Evolutionary conservation across 2,888 invertebrate species (phyloP), one percentile per base, ranked within the genome.

Genomic region (Gastracanthus pulcherrimus): DNA sequence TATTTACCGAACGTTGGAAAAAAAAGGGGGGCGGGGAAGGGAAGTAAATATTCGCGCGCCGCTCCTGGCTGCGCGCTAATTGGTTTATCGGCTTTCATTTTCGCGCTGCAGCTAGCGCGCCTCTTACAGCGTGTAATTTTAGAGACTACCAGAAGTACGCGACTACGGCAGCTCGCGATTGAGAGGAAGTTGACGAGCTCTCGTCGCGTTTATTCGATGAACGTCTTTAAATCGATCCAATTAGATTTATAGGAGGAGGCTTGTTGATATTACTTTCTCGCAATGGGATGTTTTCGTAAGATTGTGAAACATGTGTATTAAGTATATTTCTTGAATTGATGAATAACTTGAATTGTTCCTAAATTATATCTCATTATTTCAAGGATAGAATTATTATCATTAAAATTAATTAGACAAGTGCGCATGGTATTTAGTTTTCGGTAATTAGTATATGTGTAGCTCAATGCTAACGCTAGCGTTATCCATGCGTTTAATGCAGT

Each of bases 61-160:
- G n/a, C n/a, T n/a, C 36, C 13, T 45, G 45, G n/a, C 45, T 45
- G 48, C 48, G 31, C 34, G 23, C 62, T 74, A 74, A 74, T 74
- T 74, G 74, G 62, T 64, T 74, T 74, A 74, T 74, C 48, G 74
- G 36, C 34, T 74, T 34, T 48, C 19, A 23, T 60, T 48, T 74
- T 74, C 5, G n/a, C 11, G n/a, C 62, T 23, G 34, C 34, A 13
- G 0, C n/a, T n/a, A n/a, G n/a, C n/a, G n/a, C n/a, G 4, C n/a
- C 19, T 41, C 55, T 41, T 71, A 26, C 19, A 72, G 11, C 13
- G 26, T 45, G 45, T 58, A 72, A 58, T 72, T 71, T 71, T 51
- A 38, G 38, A 55, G 19, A 71, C 36, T 36, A 48, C 41, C 4
- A 29, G 23, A 67, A 7, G 23, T 19, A 11, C 26, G 13, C 26